Base-by-base conservation (phyloP, 2,888 invertebrate genomes). In the Drosophila buzzatii region DNA sequence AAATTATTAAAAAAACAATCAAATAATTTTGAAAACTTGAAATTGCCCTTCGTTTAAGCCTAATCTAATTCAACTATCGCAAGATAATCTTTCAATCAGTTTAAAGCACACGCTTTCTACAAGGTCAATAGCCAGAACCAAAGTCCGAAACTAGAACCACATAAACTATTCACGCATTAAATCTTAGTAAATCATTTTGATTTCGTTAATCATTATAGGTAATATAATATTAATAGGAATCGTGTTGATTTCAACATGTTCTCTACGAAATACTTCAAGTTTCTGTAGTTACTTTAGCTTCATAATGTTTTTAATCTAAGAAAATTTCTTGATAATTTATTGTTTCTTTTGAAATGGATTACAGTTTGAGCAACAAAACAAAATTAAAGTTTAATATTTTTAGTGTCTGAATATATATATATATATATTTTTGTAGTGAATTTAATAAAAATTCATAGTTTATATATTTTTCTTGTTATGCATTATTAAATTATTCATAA, bases 41-140 rank as follows among this genome's bases (percentile, higher is more conserved):
- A 51, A 31, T 31, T 41, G 8, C 33, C 12, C 14, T 10, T 5
- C 14, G 49, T 18, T 51, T 51, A 33, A 12, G 12, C 5, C 16
- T 67, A 47, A 31, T 35, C n/a, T 42, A 10, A n/a, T 10, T n/a
- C 5, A 37, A 31, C 7, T 37, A 8, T 33, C 39, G 1, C 6
- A 8, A 23, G 51, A 42, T 59, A 33, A 56, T 51, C 45, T 42
- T 6, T 31, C 49, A 39, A 74, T 51, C 56, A 59, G 33, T 31
- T 42, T 1, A 0, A 20, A 45, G 20, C 35, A 64, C n/a, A 31
- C 39, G 14, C n/a, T 7, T 41, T 23, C 31, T 31, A 10, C 33
- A 58, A 27, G 14, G 47, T 6, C 31, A 2, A 53, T 6, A 44
- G 31, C 39, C 31, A 16, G 1, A 41, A 9, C 1, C 61, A 58